Evolutionary conservation across 1,140 invertebrate genomes (phyloP).

Genomic region (Drosophila yakuba): DNA sequence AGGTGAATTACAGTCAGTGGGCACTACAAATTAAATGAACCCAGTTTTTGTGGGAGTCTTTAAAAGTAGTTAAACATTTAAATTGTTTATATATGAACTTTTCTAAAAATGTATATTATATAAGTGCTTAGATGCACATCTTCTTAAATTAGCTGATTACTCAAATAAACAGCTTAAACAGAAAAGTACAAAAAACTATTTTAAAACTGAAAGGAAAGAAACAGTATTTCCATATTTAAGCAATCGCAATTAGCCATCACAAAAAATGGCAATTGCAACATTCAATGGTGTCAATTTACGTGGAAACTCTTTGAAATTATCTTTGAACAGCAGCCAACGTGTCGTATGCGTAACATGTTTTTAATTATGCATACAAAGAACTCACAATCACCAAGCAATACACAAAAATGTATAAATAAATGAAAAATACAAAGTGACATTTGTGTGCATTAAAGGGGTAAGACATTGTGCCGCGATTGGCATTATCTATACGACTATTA

Average conservation of each 20-base stretch:
- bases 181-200: neutral
- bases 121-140: too few species aligned
- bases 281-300: slow-evolving; percentile 36
- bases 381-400: slow-evolving; percentile 26
- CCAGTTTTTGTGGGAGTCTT: neutral
- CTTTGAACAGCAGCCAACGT: slow-evolving; percentile 57
- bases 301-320: slow-evolving; percentile 61
- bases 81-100: neutral
- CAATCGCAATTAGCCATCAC: slow-evolving; percentile 16
- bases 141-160: too few species aligned
- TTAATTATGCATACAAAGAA: slow-evolving; percentile 74
- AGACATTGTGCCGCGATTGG: slow-evolving; percentile 47
- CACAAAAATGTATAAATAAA: slow-evolving; percentile 22
- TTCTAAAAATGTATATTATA: neutral
- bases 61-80: neutral
- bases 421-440: slow-evolving; percentile 58
- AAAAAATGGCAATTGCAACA: slow-evolving; percentile 30
- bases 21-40: neutral
- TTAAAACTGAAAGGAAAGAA: neutral
- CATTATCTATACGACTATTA: slow-evolving; percentile 74
- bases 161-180: too few species aligned
- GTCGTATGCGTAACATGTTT: slow-evolving; percentile 75
- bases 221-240: slow-evolving; percentile 25
- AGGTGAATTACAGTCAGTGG: slow-evolving; percentile 21
- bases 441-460: slow-evolving; percentile 53